Percentiles rank a stretch among this genome's conserved stretches.
Evolutionary conservation across 2,113 vertebrate species (phyloP).

Genomic region (Gavia stellata): DNA sequence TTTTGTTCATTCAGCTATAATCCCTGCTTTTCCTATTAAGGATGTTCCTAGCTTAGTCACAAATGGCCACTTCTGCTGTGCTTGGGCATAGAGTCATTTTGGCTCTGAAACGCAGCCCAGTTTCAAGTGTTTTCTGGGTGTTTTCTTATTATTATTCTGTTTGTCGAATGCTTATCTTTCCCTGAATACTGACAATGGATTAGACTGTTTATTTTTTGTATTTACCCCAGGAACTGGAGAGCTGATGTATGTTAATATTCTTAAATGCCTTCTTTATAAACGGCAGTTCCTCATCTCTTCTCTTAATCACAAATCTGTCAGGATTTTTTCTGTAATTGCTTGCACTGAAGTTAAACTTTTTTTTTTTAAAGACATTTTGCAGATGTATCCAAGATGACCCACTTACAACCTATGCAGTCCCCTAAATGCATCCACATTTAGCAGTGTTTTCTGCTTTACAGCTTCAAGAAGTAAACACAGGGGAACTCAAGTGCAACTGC

Average conservation of each 20-base stretch:
- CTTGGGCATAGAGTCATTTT: neutral
- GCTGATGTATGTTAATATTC: neutral
- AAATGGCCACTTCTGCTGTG: neutral
- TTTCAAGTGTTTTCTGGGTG: neutral
- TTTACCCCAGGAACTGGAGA: neutral
- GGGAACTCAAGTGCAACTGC: neutral
- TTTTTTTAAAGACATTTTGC: neutral
- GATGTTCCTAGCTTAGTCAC: neutral
- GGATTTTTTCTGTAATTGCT: neutral
- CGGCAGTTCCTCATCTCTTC: neutral
- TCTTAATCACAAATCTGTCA: neutral
- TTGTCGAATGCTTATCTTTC: neutral
- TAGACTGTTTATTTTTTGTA: neutral
- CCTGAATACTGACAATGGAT: neutral
- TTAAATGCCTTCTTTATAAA: neutral
- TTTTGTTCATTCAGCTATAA: neutral
- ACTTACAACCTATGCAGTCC: neutral
- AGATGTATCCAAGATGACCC: neutral
- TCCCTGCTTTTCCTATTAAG: neutral
- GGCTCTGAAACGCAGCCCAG: neutral
- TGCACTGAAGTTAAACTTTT: neutral
- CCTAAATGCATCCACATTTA: accelerated
- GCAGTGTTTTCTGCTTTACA: neutral
- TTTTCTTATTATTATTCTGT: neutral
- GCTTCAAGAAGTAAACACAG: neutral